Base-by-base conservation (phyloP, 2,888 invertebrate genomes). In the Serrognathus titanus region DNA sequence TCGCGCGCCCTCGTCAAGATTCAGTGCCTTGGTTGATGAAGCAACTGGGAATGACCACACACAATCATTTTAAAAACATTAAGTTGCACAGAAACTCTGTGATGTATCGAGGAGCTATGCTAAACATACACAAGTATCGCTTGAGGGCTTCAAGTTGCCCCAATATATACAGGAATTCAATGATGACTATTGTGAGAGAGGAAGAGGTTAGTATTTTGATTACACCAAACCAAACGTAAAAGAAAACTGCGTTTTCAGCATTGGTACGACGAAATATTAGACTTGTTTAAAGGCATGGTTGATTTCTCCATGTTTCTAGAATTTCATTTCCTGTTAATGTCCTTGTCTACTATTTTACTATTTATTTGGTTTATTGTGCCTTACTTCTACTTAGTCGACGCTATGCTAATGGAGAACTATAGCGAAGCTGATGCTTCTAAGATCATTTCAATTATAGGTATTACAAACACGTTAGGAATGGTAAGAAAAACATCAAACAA, bases 361-460 rank as follows among this genome's bases (percentile, higher is more conserved):
- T 97, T 96, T 78, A 87, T 90, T 69, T 95, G 94, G 91, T 92
- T 92, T 77, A 96, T 97, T 71, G 92, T 97, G 56, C 95, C 96
- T 10, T 97, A 97, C 79, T 92, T 97, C 75, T 97, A 94, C 78
- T 81, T 96, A 60, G 90, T 91, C 53, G 94, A 96, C 70, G 88
- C 91, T 74, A 88, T 93, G 80, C 83, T 83, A 37, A 83, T 85
- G 8, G 81, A 85, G 60, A 86, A 86, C 1, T 90, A 89, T 66
- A 82, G 81, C 2, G 88, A 90, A 64, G 82, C 86, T 39, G 86
- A 88, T 49, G 88, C 89, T 3, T 92, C 94, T 4, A 84, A 85
- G 59, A 83, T 96, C 65, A 83, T 96, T 62, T 91, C 95, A 51
- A 82, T 90, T 51, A 92, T 97, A 67, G 95, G 95, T 20, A 84